Evolutionary conservation across 2,888 invertebrate species (phyloP).

Genomic region (Euzophera pinguis): DNA sequence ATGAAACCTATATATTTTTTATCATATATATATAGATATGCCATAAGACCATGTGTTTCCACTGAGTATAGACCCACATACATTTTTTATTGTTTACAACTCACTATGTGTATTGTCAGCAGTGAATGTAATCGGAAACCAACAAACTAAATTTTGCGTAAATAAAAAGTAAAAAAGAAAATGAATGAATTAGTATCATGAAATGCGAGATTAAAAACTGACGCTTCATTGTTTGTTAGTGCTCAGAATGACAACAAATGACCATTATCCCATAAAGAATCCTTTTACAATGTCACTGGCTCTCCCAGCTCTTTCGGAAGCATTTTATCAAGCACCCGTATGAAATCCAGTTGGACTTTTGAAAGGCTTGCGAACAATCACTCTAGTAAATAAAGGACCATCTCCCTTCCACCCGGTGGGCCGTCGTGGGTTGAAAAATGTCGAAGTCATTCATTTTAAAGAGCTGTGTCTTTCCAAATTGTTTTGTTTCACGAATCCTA

Average conservation of each 20-base stretch:
- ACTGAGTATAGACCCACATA: no score
- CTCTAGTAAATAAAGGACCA: conserved; percentile 52
- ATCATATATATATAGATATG: no score
- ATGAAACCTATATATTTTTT: no score
- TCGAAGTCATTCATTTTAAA: conserved; percentile 29
- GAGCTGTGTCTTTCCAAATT: conserved; percentile 25
- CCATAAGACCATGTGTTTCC: no score
- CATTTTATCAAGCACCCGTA: conserved; percentile 55
- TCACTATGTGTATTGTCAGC: no score
- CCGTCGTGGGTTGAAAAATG: conserved; percentile 34
- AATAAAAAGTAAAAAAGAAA: no score
- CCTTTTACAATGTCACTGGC: conserved; percentile 13
- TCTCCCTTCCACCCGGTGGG: conserved; percentile 48
- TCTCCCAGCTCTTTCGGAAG: conserved; percentile 27
- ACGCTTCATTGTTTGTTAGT: background rate
- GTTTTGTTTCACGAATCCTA: background rate
- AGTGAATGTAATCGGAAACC: no score
- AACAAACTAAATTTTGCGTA: no score
- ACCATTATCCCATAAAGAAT: conserved; percentile 3
- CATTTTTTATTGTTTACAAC: no score
- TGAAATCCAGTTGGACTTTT: conserved; percentile 41
- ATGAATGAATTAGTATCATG: background rate
- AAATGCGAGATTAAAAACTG: background rate
- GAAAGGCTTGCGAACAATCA: conserved; percentile 51
- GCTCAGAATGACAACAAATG: background rate